These are phyloP conservation scores for Anastrepha obliqua DNA, from an alignment of 1,140 invertebrate genomes.

Conservation along the genomic window DNA sequence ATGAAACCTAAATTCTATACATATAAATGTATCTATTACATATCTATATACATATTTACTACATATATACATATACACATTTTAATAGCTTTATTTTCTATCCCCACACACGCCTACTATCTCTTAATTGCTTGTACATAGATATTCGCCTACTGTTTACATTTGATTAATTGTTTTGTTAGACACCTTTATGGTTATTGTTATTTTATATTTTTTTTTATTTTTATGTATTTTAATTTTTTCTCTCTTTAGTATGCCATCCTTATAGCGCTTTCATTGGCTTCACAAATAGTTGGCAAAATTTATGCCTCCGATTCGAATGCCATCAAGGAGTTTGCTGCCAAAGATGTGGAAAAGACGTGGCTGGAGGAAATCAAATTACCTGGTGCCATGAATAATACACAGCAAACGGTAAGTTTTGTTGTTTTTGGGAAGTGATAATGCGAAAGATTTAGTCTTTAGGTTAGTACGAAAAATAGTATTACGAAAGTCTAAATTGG, in stretches of 20 bases:
- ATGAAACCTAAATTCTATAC: too few species aligned
- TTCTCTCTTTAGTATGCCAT: slow-evolving; percentile 63
- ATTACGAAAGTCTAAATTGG: too few species aligned
- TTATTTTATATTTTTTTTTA: slow-evolving; percentile 46
- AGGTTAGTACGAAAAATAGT: too few species aligned
- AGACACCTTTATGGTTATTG: not conserved
- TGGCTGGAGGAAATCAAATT: slow-evolving; percentile 64
- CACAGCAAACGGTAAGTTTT: slow-evolving; percentile 63
- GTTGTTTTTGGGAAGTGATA: not conserved
- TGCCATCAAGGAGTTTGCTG: slow-evolving; percentile 66
- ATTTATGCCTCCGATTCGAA: slow-evolving; percentile 55
- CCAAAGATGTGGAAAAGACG: slow-evolving; percentile 61
- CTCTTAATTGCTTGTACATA: not conserved
- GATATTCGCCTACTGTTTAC: not conserved
- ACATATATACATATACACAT: not conserved
- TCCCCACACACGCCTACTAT: too few species aligned
- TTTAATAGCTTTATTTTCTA: too few species aligned
- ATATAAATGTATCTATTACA: not conserved
- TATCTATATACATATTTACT: not conserved
- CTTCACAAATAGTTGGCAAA: slow-evolving; percentile 62
- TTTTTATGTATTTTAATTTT: not conserved
- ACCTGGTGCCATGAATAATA: slow-evolving; percentile 67
- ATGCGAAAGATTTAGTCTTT: too few species aligned
- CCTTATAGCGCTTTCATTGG: slow-evolving; percentile 61
- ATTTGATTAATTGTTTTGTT: not conserved